Evolutionary conservation across 2,888 invertebrate species (phyloP), one percentile per base, ranked within the genome.

Genomic region (Cataglyphis albicans): DNA sequence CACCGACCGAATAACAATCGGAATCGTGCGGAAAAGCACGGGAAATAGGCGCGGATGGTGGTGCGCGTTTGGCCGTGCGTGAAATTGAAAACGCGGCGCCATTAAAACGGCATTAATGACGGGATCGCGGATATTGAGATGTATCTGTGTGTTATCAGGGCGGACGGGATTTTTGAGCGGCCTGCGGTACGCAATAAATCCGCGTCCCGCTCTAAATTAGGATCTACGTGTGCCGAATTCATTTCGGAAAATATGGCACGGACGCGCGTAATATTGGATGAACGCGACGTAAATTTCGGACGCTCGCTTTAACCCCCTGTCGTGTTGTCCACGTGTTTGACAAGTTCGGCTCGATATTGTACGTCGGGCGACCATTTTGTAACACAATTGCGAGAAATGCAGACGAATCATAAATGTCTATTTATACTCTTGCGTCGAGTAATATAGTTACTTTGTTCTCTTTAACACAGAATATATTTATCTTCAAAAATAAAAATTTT

Each of bases 21-120:
- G 65, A 76, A 61, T 67, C 59, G 84, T 59, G 64, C 63, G 78
- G 73, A 73, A 67, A 83, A 70, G 83, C 83, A 63, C 68, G 84
- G 78, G 48, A 83, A 83, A 67, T 73, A 73, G 68, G 41, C 59
- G 72, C 32, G 32, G 32, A 25, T 35, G 73, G 59, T n/a, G 38
- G 78, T 57, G 52, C 41, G 48, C n/a, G 25, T 25, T 25, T 38
- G 63, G 38, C 38, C 78, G 78, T 72, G 78, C 83, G 83, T 83
- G 84, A 84, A 83, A 84, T 84, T 84, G 84, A 78, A 83, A 84
- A 84, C 73, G 83, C 83, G 80, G 44, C 83, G 83, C 83, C 83
- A 80, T 84, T 84, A 83, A 84, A 84, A 84, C 72, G 83, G 78
- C 80, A 80, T 84, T 84, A 84, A 84, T 84, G 84, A 78, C 82